Evolutionary conservation across 2,113 vertebrate genomes (phyloP).

Genomic region (Murina feae): DNA sequence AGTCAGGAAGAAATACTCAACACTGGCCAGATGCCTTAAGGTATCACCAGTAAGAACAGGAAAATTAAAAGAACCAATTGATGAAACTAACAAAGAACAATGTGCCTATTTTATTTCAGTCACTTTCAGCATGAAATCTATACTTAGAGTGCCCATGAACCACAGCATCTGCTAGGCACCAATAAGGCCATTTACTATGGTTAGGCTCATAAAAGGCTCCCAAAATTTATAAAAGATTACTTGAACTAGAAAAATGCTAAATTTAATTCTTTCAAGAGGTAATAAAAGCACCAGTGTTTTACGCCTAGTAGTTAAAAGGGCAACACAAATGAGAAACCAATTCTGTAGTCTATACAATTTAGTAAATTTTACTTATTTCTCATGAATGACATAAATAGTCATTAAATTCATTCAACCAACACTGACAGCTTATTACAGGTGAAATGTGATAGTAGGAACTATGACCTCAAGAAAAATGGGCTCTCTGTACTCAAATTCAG

Average conservation of each 20-base stretch:
- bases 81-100: slow-evolving; percentile 54
- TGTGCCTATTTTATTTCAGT: slow-evolving; percentile 38
- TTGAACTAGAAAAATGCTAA: slow-evolving; percentile 29
- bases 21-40: slow-evolving; percentile 18
- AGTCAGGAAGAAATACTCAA: slow-evolving; percentile 55
- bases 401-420: neutral
- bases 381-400: neutral
- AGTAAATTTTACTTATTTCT: neutral
- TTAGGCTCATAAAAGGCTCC: neutral
- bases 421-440: neutral
- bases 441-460: neutral
- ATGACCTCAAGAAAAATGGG: neutral
- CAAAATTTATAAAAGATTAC: neutral
- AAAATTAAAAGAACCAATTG: slow-evolving; percentile 49
- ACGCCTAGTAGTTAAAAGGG: neutral
- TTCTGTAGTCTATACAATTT: neutral
- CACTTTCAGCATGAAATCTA: slow-evolving; percentile 33
- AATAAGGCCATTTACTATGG: slow-evolving; percentile 7
- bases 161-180: slow-evolving; percentile 40
- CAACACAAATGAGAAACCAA: neutral
- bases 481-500: neutral
- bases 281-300: slow-evolving; percentile 8
- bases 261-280: neutral
- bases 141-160: neutral
- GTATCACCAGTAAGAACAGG: slow-evolving; percentile 46